Evolutionary conservation across 2,113 vertebrate genomes (phyloP).

Genomic region (Plectropomus leopardus): DNA sequence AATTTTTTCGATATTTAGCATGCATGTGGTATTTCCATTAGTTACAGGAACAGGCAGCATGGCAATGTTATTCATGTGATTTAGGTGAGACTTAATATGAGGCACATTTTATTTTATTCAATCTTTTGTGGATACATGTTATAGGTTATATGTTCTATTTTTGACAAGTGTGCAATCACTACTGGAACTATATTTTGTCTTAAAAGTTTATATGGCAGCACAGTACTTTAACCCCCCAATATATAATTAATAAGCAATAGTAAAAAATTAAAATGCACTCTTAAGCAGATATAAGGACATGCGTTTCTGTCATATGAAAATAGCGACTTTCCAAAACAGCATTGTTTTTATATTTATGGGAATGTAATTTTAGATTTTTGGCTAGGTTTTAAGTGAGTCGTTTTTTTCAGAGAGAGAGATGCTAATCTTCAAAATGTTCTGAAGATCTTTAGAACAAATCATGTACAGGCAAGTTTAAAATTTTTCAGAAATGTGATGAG

Average conservation of each 20-base stretch:
- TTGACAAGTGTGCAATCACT: neutral
- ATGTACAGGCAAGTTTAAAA: no score
- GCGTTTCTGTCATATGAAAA: neutral
- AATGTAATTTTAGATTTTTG: neutral
- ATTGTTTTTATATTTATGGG: neutral
- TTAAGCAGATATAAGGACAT: neutral
- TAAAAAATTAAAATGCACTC: neutral
- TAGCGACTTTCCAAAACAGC: neutral
- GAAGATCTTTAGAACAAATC: neutral
- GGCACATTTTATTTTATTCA: neutral
- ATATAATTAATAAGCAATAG: neutral
- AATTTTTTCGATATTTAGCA: neutral
- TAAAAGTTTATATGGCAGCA: neutral
- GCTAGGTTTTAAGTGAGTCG: neutral
- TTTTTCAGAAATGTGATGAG: neutral
- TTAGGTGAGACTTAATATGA: neutral
- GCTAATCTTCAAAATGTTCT: neutral
- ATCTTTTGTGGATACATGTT: neutral
- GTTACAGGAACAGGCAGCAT: neutral
- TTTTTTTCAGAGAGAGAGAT: neutral
- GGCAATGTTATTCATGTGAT: neutral
- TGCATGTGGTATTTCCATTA: neutral
- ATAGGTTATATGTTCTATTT: neutral
- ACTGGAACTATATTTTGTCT: neutral
- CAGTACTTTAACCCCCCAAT: neutral